Evolutionary conservation across 2,888 invertebrate species (phyloP).

Genomic region (Plagiodera versicolora): DNA sequence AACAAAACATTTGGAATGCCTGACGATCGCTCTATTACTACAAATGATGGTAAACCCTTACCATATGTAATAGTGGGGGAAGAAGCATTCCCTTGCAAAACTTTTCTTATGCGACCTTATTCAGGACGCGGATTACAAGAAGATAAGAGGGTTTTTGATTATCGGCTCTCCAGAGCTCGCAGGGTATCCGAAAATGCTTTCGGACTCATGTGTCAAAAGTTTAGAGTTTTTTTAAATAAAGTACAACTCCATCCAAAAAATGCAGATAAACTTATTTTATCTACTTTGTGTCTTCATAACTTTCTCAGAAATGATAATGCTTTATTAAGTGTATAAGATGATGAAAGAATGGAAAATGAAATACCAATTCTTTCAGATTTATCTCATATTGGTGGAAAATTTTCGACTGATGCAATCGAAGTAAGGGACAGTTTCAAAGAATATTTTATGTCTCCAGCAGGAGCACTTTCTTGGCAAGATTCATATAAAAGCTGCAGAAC

Average conservation of each 20-base stretch:
- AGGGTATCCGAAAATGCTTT: conserved; percentile 4
- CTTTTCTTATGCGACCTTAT: conserved; percentile 33
- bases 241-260: conserved; percentile 10
- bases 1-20: conserved; percentile 25
- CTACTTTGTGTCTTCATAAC: conserved; percentile 15
- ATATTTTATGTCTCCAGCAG: conserved; percentile 20
- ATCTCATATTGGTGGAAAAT: conserved; percentile 24
- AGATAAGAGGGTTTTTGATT: neutral
- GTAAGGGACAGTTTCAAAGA: conserved; percentile 22
- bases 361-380: conserved; percentile 15
- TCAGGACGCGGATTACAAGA: neutral
- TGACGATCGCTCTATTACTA: conserved; percentile 16
- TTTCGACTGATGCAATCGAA: conserved; percentile 15
- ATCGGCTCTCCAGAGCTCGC: conserved; percentile 4
- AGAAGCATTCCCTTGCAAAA: conserved; percentile 35
- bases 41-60: conserved; percentile 12
- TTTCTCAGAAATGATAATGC: conserved; percentile 17
- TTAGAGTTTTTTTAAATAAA: conserved; percentile 3
- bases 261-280: conserved; percentile 15
- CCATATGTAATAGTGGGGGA: conserved; percentile 39
- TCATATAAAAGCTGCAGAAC: conserved; percentile 5
- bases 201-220: conserved; percentile 3
- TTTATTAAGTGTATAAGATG: conserved; percentile 16
- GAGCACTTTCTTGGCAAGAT: conserved; percentile 23
- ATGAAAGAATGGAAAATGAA: conserved; percentile 21